Evolutionary conservation across 1,140 invertebrate species (phyloP), one percentile per base, ranked within the genome.

Genomic region (Littorina saxatilis): DNA sequence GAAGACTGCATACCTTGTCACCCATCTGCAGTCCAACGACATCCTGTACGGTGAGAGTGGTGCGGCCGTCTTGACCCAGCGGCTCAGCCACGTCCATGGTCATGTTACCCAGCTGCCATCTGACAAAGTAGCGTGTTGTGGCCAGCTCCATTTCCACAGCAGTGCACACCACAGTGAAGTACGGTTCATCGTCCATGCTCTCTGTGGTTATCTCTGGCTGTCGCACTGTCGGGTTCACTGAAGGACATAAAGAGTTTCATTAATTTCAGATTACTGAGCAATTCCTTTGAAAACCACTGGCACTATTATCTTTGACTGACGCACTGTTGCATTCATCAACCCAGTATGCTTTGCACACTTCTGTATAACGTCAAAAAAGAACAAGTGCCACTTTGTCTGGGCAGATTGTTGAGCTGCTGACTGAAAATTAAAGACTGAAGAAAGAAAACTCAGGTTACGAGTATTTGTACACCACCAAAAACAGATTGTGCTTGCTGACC

Each of bases 141-240:
- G 17, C 39, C 1, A 37, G 27, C 15, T 40, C n/a, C 5, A 15
- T 37, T 27, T 20, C 58, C 39, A 29, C 63, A 1, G 63, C 66
- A 15, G 55, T 72, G 58, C 82, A 83, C n/a, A 50, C 61, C 20
- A 80, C 13, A 32, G 61, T 17, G 63, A 83, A 83, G 73, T 66
- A 83, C 0, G 82, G 82, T 15, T 73, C 32, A 2, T 55, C 43
- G 1, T 80, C 40, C 1, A 80, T 20, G 5, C 0, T 72, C 27
- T 70, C 15, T 50, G 78, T 77, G 15, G 79, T 58, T 17, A 83
- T 20, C 20, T 55, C 32, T 50, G 82, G 82, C 35, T 75, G 63
- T 47, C 73, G 43, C 20, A 83, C 73, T 32, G 23, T 77, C n/a
- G 82, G 82, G 29, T 50, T 37, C 72, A 39, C 80, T 81, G 73